Percentiles rank a stretch among this genome's conserved stretches.
Conservation (phyloP, 35 echinoderm and acorn worm genomes). For the Heliocidaris erythrogramma region DNA sequence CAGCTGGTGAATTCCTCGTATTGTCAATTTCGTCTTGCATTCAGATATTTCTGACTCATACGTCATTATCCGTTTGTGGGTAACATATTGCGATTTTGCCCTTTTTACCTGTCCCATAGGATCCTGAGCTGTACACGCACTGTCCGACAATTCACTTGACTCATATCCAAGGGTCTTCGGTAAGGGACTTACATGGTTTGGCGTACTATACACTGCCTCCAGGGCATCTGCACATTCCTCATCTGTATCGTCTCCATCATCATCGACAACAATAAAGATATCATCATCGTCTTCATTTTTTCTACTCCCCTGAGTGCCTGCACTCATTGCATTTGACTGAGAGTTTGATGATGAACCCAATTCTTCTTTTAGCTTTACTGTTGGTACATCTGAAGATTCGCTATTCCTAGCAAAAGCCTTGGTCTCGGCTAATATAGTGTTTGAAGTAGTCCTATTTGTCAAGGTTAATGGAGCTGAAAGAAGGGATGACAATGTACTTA, state of each 20-base stretch:
- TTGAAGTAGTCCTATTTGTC: slow-evolving; percentile 7
- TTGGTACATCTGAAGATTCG: neutral
- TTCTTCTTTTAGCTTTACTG: neutral
- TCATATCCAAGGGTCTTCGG: neutral
- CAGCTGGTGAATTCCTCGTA: slow-evolving; percentile 56
- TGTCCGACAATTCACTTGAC: neutral
- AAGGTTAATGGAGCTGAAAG: neutral
- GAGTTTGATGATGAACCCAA: neutral
- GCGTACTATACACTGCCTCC: neutral
- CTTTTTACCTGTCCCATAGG: neutral
- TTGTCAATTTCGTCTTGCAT: slow-evolving; percentile 92
- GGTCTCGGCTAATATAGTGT: neutral
- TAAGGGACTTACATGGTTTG: neutral
- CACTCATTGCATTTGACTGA: neutral
- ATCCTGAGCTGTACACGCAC: neutral
- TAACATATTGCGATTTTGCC: neutral
- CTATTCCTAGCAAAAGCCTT: neutral
- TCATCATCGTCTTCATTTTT: slow-evolving; percentile 17
- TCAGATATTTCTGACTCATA: slow-evolving; percentile 93
- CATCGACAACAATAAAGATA: neutral
- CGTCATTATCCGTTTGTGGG: slow-evolving; percentile 33
- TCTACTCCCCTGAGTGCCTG: neutral
- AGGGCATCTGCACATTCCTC: neutral
- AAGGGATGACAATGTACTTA: neutral
- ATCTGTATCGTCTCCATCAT: slow-evolving; percentile 11